phyloP scores from a whole-genome alignment of 2,888 invertebrate species.

The Encarsia formosa region DNA sequence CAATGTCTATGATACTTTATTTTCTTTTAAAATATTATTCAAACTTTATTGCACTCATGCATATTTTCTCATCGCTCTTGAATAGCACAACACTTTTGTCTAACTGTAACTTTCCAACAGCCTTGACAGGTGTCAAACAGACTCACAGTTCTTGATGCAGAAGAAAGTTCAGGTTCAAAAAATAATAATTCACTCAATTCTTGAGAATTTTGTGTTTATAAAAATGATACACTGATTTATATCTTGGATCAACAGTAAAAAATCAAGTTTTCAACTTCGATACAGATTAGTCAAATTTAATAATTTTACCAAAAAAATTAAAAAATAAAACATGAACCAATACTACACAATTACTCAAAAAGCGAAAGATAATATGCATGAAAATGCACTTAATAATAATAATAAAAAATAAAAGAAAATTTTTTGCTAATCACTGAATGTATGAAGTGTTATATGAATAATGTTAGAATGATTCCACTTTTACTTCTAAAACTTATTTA shows the following conservation, averaged over 20 bases:
- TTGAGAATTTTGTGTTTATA: constrained; percentile 5
- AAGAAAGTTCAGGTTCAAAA: constrained; percentile 18
- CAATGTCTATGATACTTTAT: constrained; percentile 35
- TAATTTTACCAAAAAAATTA: constrained; percentile 4
- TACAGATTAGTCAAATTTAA: too few species aligned
- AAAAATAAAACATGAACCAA: not conserved
- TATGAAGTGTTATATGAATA: too few species aligned
- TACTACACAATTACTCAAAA: constrained; percentile 22
- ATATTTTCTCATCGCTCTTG: constrained; percentile 29
- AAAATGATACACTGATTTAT: too few species aligned
- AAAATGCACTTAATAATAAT: constrained; percentile 15
- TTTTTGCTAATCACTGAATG: too few species aligned
- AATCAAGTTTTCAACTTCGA: too few species aligned
- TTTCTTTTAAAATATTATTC: constrained; percentile 22
- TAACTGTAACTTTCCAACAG: constrained; percentile 21
- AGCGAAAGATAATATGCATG: constrained; percentile 30
- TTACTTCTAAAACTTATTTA: too few species aligned
- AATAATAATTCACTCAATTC: constrained; percentile 13
- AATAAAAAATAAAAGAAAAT: constrained; percentile 12
- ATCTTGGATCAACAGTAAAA: too few species aligned
- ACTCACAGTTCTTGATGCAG: constrained; percentile 18
- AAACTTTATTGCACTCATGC: constrained; percentile 26
- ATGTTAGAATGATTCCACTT: too few species aligned
- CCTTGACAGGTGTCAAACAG: constrained; percentile 16
- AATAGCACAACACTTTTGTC: constrained; percentile 22